Conservation (phyloP, 2,888 invertebrate genomes). For the Eupithecia vulgata region DNA sequence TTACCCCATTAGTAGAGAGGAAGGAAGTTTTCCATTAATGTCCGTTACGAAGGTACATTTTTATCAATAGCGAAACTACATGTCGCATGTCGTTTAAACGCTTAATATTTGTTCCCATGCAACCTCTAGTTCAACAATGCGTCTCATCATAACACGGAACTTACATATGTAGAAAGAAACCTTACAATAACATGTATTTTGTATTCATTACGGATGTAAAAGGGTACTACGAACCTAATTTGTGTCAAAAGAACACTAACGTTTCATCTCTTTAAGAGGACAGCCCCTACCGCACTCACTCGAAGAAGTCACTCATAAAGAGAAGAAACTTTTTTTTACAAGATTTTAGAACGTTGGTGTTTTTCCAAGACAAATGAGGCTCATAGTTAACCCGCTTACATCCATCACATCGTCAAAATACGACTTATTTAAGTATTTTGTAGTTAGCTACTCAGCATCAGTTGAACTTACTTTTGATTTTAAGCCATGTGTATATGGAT, state of each 20-base stretch:
- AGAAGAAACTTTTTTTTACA: too few species aligned
- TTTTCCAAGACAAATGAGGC: too few species aligned
- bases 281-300: too few species aligned
- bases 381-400: too few species aligned
- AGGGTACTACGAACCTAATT: too few species aligned
- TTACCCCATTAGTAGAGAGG: constrained; percentile 12
- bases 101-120: constrained; percentile 43
- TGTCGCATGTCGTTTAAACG: constrained; percentile 35
- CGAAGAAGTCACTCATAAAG: too few species aligned
- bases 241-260: too few species aligned
- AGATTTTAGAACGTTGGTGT: too few species aligned
- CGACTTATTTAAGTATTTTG: not conserved
- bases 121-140: constrained; percentile 38
- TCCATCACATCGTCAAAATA: too few species aligned
- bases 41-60: constrained; percentile 10
- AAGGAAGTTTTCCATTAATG: constrained; percentile 20
- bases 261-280: too few species aligned
- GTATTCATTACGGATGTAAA: not conserved
- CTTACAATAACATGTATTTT: constrained; percentile 22
- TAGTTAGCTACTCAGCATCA: not conserved
- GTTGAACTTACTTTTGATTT: constrained; percentile 94
- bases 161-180: constrained; percentile 33
- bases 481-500: constrained; percentile 95
- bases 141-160: constrained; percentile 36
- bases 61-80: constrained; percentile 40